Conservation (phyloP, 2,888 invertebrate species). For the Tricholauxania praeusta region DNA sequence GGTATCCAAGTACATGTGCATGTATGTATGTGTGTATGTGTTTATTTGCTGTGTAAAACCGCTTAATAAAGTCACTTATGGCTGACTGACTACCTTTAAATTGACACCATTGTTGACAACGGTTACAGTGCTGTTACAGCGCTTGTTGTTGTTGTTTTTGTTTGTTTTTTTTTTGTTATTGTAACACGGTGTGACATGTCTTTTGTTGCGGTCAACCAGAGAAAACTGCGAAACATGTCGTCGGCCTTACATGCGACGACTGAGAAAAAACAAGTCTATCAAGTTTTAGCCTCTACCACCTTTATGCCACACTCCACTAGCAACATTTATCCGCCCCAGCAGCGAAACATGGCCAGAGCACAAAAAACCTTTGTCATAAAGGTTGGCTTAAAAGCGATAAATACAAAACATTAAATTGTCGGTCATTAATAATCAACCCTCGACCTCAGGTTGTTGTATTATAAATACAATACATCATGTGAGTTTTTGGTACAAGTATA, state of each 20-base stretch:
- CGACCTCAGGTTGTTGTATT: conserved; percentile 19
- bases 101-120: conserved; percentile 37
- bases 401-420: conserved; percentile 33
- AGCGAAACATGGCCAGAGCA: neutral
- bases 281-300: conserved; percentile 16
- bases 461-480: neutral
- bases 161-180: conserved; percentile 45
- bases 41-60: conserved; percentile 16
- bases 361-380: conserved; percentile 1
- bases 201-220: conserved; percentile 67
- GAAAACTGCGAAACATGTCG: conserved; percentile 64
- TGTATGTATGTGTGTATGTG: conserved; percentile 4
- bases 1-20: neutral
- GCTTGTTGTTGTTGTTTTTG: conserved; percentile 21
- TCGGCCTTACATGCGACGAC: conserved; percentile 32
- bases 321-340: neutral
- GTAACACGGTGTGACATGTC: conserved; percentile 63
- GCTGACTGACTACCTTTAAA: conserved; percentile 31
- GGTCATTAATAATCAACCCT: conserved; percentile 38
- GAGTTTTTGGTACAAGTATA: neutral
- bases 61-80: conserved; percentile 39
- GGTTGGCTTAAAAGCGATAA: conserved; percentile 35
- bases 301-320: neutral
- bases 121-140: conserved; percentile 23
- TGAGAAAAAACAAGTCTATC: conserved; percentile 33